Conservation (phyloP, 64 coral and sea anemone genomes). For the Stichodactyla mertensii region DNA sequence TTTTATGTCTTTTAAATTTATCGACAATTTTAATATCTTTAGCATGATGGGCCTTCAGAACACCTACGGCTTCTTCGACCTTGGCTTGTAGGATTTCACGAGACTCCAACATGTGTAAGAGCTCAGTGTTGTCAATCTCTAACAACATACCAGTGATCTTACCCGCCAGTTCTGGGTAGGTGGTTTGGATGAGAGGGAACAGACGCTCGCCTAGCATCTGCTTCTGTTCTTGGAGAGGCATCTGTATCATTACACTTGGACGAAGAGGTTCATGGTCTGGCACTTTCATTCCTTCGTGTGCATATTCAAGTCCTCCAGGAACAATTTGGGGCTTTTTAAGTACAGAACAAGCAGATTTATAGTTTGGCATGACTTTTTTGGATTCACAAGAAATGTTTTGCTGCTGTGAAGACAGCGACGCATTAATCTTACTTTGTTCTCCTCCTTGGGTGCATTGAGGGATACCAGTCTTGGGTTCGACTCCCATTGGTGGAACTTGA, state of each 20-base stretch:
- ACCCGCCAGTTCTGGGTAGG: conserved; percentile 74
- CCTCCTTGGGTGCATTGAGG: conserved; percentile 30
- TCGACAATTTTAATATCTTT: conserved; percentile 21
- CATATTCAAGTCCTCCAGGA: conserved; percentile 21
- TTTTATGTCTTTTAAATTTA: no score
- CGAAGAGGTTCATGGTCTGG: conserved; percentile 66
- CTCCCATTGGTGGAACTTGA: conserved; percentile 56
- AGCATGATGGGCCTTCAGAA: conserved; percentile 56
- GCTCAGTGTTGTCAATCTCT: conserved; percentile 93
- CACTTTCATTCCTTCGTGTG: conserved; percentile 39
- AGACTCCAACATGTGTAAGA: conserved; percentile 90
- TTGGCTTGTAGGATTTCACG: conserved; percentile 70
- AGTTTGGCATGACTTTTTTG: conserved; percentile 14
- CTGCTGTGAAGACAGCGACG: conserved; percentile 35
- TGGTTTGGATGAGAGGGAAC: conserved; percentile 73
- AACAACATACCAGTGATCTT: conserved; percentile 92
- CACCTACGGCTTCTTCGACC: conserved; percentile 74
- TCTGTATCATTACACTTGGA: conserved; percentile 46
- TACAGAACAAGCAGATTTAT: conserved; percentile 65
- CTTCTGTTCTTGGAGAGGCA: conserved; percentile 64
- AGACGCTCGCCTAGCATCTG: conserved; percentile 90
- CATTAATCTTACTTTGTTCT: conserved; percentile 35
- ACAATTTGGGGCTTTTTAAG: conserved; percentile 52
- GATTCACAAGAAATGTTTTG: conserved; percentile 33
- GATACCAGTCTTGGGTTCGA: conserved; percentile 49